Conservation (phyloP, 2,888 invertebrate species). For the Cheilosia urbana region DNA sequence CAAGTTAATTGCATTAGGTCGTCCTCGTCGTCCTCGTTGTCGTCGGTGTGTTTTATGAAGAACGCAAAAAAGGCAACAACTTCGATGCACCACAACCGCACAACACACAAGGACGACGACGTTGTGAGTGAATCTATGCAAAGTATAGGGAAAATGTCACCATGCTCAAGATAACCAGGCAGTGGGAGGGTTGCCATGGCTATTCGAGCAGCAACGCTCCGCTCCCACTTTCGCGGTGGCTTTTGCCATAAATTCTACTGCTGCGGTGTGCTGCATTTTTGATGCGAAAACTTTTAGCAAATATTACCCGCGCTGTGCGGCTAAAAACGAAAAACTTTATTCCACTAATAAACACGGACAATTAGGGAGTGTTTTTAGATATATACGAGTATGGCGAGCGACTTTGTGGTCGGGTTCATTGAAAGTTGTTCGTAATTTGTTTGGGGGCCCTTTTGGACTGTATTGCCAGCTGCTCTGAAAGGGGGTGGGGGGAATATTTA, state of each 20-base stretch:
- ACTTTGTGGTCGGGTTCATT: slow-evolving; percentile 28
- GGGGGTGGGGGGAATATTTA: slow-evolving; percentile 32
- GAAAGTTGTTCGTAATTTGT: slow-evolving; percentile 57
- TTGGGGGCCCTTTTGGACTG: slow-evolving; percentile 17
- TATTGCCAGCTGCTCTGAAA: background rate
- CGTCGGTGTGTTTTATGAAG: background rate
- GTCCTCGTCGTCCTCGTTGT: background rate
- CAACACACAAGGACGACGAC: slow-evolving; percentile 21
- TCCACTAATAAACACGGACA: slow-evolving; percentile 63
- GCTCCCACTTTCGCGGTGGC: slow-evolving; percentile 26
- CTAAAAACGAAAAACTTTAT: slow-evolving; percentile 47
- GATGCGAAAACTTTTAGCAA: slow-evolving; percentile 53
- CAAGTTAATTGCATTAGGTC: slow-evolving; percentile 60
- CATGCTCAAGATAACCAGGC: slow-evolving; percentile 36
- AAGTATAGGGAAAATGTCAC: slow-evolving; percentile 45
- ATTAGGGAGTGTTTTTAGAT: slow-evolving; percentile 49
- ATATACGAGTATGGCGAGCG: slow-evolving; percentile 1
- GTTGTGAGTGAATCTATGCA: slow-evolving; percentile 13
- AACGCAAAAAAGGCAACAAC: background rate
- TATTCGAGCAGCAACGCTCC: slow-evolving; percentile 17
- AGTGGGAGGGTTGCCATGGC: slow-evolving; percentile 15
- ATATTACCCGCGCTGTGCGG: slow-evolving; percentile 41
- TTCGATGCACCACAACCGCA: background rate
- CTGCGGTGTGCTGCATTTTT: slow-evolving; percentile 58
- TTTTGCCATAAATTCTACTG: slow-evolving; percentile 34